Conservation (phyloP, 2,888 invertebrate species). For the Eristalis pertinax region DNA sequence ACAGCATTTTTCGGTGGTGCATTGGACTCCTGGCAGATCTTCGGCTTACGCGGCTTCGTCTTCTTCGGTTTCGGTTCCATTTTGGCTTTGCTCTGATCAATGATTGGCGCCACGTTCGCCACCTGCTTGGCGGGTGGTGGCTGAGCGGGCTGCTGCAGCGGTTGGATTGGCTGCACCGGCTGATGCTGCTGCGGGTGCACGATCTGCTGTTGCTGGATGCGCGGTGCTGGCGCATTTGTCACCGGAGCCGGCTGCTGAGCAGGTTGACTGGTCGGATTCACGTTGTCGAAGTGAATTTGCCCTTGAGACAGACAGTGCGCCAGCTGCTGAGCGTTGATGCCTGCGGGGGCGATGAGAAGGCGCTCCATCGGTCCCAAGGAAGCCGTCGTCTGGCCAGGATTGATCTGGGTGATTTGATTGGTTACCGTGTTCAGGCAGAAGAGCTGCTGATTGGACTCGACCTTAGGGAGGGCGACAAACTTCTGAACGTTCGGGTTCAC, state of each 20-base stretch:
- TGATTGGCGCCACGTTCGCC: conserved; percentile 81
- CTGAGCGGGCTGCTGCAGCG: conserved; percentile 75
- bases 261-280: conserved; percentile 75
- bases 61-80: conserved; percentile 75
- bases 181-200: conserved; percentile 77
- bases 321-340: conserved; percentile 81
- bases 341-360: conserved; percentile 80
- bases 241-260: conserved; percentile 74
- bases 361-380: conserved; percentile 81
- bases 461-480: conserved; percentile 80
- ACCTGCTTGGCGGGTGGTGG: conserved; percentile 78
- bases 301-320: conserved; percentile 81
- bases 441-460: conserved; percentile 80
- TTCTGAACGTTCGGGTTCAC: conserved; percentile 75
- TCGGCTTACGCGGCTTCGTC: conserved; percentile 75
- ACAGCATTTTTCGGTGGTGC: conserved; percentile 78
- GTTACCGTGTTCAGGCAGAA: conserved; percentile 81
- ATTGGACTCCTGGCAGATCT: conserved; percentile 59
- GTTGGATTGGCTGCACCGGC: conserved; percentile 76
- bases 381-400: conserved; percentile 80
- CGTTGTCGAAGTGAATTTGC: conserved; percentile 81
- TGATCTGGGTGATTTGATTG: conserved; percentile 81
- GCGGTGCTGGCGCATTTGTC: conserved; percentile 53
- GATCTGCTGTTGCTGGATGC: conserved; percentile 79
- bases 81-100: conserved; percentile 81